Base-by-base conservation (phyloP, 2,113 vertebrate genomes). In the Laterallus jamaicensis region DNA sequence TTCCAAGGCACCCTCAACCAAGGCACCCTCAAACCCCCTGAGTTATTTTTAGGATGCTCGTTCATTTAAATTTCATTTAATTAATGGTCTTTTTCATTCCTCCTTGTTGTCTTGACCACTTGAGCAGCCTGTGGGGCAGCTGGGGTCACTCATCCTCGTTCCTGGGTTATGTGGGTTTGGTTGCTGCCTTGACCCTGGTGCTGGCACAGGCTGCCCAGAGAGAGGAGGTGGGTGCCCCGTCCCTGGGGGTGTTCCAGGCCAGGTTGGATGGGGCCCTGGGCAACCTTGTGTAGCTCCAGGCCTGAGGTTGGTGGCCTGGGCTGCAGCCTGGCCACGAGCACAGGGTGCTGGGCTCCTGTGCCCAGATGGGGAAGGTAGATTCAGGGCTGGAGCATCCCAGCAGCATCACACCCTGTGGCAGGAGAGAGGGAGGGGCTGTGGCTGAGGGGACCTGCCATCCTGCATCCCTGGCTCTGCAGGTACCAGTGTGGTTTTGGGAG, bases 391-490 rank as follows among this genome's bases (percentile, higher is more conserved):
- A 79, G 76, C 49, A 37, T 37, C 56, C 26, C 56, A 13, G 58
- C 1, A 1, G 58, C 37, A 22, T 54, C 20, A 1, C 16, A 4
- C 35, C 14, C 58, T 10, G 37, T 15, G 68, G 37, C 69, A 26
- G 37, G 31, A 31, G 49, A 37, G 44, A 25, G 44, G 21, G 59
- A 18, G 25, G 35, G 28, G 28, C 35, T 39, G 50, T 31, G 39
- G 62, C 62, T 35, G 39, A 0, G 1, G 31, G 24, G 39, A 22
- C 39, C 62, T 35, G 24, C 31, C 1, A 0, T 15, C 28, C 54
- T 11, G 13, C 47, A 15, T 35, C 37, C 9, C 25, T 59, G 66
- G 52, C 42, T n/a, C 24, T 12, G 4, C 11, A 5, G 40, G 14
- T 15, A 17, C 62, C 3, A 1, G 25, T 13, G 25, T 15, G 21